Conservation (phyloP, 1,140 invertebrate genomes). For the Drosophila leontia region DNA sequence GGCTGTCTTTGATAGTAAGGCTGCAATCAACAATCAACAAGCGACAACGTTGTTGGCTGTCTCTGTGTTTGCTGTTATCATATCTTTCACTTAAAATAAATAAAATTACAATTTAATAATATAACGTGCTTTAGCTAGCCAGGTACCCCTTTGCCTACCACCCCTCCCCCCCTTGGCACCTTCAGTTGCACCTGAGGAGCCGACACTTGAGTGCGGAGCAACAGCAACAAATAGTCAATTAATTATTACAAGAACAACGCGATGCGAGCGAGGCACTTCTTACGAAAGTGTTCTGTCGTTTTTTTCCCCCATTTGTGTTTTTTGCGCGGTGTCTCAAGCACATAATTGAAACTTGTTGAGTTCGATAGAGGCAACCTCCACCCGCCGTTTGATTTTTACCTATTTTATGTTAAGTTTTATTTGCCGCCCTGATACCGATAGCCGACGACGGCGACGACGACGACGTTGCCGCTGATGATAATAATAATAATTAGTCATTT, state of each 20-base stretch:
- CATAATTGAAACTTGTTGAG: slow-evolving; percentile 82
- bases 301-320: slow-evolving; percentile 45
- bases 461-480: slow-evolving; percentile 54
- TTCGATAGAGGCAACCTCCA: slow-evolving; percentile 42
- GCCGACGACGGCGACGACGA: slow-evolving; percentile 8
- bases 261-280: slow-evolving; percentile 61
- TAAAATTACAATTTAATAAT: slow-evolving; percentile 83
- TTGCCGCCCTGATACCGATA: slow-evolving; percentile 74
- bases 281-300: slow-evolving; percentile 71
- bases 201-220: slow-evolving; percentile 69
- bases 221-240: slow-evolving; percentile 82
- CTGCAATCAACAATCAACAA: slow-evolving; percentile 53
- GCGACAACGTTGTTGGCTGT: slow-evolving; percentile 34
- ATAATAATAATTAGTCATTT: slow-evolving; percentile 83
- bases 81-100: slow-evolving; percentile 82
- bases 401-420: slow-evolving; percentile 82
- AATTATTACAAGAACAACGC: slow-evolving; percentile 75
- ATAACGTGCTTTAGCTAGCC: slow-evolving; percentile 47
- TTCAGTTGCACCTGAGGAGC: slow-evolving; percentile 27
- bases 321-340: slow-evolving; percentile 59
- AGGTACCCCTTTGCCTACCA: neutral
- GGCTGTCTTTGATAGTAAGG: slow-evolving; percentile 58
- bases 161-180: neutral
- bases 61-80: slow-evolving; percentile 62
- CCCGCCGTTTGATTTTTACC: slow-evolving; percentile 54